Evolutionary conservation across 2,888 invertebrate genomes (phyloP), one percentile per base, ranked within the genome.

Genomic region (Fragum sueziense): DNA sequence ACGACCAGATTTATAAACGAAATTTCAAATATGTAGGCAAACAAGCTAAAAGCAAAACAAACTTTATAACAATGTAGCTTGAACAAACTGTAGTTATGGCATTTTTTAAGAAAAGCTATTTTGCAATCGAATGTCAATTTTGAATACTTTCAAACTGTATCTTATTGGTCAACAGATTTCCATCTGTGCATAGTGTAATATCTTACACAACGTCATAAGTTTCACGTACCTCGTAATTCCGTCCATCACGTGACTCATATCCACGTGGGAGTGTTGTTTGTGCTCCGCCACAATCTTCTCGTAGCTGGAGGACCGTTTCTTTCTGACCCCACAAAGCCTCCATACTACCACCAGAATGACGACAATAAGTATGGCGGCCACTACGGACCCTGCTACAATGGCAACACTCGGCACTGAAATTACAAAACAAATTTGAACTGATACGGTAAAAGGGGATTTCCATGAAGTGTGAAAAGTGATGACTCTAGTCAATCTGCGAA

Each of bases 211-310:
- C 37, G 37, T 37, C 6, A 9, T 6, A 22, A 52, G 17, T 17
- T 3, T 61, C 29, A 29, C 74, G 65, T 73, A 82, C 81, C 76
- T 70, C 25, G 81, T 76, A 17, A 82, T 75, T 11, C 81, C 81
- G 54, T 82, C 81, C 1, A 70, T 69, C 37, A 82, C 33, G 37
- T 76, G 70, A 57, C 78, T 75, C 47, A 72, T 67, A 34, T 78
- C 78, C 14, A 78, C 70, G n/a, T 72, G 75, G 14, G 81, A 77
- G 65, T 78, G 75, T 29, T 57, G 37, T 29, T 70, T 76, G 72
- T 85, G 85, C 65, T 86, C 82, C 9, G 86, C 69, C 20, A 86
- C 76, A 65, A 88, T 88, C 70, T 87, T 83, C 62, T 88, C 88
- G 69, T 88, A 88, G 52, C 82, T 85, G 20, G 84, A 81, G 3